phyloP scores from a whole-genome alignment of 2,797 vertebrate species.

The Poecilia picta region DNA sequence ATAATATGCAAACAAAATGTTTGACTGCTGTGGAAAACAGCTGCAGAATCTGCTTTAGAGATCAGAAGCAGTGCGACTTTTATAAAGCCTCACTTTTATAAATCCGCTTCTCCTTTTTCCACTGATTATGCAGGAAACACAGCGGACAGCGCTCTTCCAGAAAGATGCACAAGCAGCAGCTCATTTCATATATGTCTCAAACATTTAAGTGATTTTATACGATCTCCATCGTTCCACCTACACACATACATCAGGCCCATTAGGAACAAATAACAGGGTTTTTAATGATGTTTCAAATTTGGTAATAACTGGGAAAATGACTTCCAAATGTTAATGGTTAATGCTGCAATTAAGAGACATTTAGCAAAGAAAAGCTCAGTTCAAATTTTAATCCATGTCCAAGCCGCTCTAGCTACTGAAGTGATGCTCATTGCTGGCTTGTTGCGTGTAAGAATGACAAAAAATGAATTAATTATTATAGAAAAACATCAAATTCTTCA shows the following conservation, averaged over 20 bases:
- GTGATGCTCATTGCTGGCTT: neutral
- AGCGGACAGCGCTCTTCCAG: neutral
- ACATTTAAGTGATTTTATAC: neutral
- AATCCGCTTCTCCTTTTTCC: neutral
- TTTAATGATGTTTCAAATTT: neutral
- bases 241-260: neutral
- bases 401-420: neutral
- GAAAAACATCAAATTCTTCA: neutral
- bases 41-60: neutral
- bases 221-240: neutral
- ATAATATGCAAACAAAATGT: neutral
- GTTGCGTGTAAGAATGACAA: neutral
- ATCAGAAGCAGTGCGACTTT: neutral
- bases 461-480: neutral
- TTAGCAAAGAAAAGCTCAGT: neutral
- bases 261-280: neutral
- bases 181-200: neutral
- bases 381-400: neutral
- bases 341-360: neutral
- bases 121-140: neutral
- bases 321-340: conserved; percentile 1
- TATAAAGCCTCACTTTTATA: neutral
- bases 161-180: neutral
- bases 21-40: neutral
- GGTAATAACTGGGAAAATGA: neutral